Evolutionary conservation across 1,140 invertebrate genomes (phyloP).

Genomic region (Arctopsyche grandis): DNA sequence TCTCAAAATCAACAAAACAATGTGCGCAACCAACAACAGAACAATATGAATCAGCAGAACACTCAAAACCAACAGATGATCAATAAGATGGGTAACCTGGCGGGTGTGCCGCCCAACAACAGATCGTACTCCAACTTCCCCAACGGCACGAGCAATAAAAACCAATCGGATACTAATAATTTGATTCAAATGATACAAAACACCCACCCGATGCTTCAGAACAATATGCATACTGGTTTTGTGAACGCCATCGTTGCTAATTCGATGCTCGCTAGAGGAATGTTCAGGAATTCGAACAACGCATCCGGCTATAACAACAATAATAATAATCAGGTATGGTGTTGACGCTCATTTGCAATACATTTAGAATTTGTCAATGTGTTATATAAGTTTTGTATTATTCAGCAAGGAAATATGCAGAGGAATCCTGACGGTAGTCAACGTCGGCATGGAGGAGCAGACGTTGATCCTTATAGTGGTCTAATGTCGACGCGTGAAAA

Average conservation of each 20-base stretch:
- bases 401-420: conserved; percentile 22
- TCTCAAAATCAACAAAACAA: conserved; percentile 3
- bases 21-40: conserved; percentile 7
- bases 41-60: conserved; percentile 41
- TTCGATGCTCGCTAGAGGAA: conserved; percentile 49
- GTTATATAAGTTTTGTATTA: neutral
- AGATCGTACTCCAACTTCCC: conserved; percentile 33
- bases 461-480: conserved; percentile 84
- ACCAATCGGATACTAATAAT: conserved; percentile 47
- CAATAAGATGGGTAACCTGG: conserved; percentile 59
- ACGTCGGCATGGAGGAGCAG: conserved; percentile 56
- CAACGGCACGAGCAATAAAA: conserved; percentile 16
- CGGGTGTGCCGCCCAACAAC: conserved; percentile 53
- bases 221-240: conserved; percentile 52
- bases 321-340: neutral
- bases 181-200: conserved; percentile 69
- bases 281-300: conserved; percentile 29
- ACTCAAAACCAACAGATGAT: conserved; percentile 50
- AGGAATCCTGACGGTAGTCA: conserved; percentile 22
- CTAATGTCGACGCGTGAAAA: conserved; percentile 92
- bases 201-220: conserved; percentile 68
- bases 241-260: conserved; percentile 32
- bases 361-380: neutral
- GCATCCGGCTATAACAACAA: conserved; percentile 19
- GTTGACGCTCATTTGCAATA: neutral